Conservation (phyloP, 2,888 invertebrate species). For the Hydriomena furcata region DNA sequence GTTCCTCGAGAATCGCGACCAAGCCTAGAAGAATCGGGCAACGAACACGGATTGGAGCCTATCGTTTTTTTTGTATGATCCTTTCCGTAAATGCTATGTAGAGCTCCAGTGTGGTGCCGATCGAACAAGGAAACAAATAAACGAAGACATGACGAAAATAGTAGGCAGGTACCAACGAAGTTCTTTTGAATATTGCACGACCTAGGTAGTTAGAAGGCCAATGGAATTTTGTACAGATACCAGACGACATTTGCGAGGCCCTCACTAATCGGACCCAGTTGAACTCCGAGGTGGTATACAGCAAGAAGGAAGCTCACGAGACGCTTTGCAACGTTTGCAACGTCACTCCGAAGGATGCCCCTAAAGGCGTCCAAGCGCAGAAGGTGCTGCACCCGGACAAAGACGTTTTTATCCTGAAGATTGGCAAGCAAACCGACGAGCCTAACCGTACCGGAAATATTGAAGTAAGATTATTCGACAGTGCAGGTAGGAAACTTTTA, state of each 20-base stretch:
- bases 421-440: constrained; percentile 88
- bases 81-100: too few relatives aligned
- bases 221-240: constrained; percentile 56
- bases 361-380: constrained; percentile 82
- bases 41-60: too few relatives aligned
- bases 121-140: too few relatives aligned
- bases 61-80: too few relatives aligned
- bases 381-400: constrained; percentile 86
- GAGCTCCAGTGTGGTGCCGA: too few relatives aligned
- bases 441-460: constrained; percentile 84
- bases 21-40: too few relatives aligned
- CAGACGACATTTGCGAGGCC: constrained; percentile 73
- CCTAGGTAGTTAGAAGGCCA: too few relatives aligned
- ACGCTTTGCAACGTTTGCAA: constrained; percentile 65
- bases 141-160: too few relatives aligned
- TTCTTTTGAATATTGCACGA: too few relatives aligned
- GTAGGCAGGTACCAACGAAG: too few relatives aligned
- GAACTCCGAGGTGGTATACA: constrained; percentile 68
- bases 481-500: too few relatives aligned
- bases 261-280: constrained; percentile 60
- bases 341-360: constrained; percentile 76
- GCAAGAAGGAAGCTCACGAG: constrained; percentile 55
- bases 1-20: too few relatives aligned
- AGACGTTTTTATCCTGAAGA: constrained; percentile 88
- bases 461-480: constrained; percentile 64